Evolutionary conservation across 2,113 vertebrate genomes (phyloP).

Genomic region (Mustelus asterias): DNA sequence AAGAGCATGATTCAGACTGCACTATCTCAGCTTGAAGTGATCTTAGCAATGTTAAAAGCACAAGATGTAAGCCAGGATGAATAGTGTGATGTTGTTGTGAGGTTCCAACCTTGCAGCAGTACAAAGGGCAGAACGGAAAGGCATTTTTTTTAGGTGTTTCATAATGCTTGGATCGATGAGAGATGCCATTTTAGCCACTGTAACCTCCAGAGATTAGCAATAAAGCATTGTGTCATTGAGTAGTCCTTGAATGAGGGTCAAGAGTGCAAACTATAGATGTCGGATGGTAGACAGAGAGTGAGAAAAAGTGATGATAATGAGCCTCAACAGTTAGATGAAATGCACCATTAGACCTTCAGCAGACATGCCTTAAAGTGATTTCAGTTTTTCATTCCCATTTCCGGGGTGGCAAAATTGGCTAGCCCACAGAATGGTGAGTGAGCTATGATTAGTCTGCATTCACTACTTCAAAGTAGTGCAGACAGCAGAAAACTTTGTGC

Average conservation of each 20-base stretch:
- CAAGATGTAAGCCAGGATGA: not conserved
- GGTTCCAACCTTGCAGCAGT: not conserved
- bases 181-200: not conserved
- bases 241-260: conserved; percentile 17
- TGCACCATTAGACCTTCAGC: not conserved
- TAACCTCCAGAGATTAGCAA: not conserved
- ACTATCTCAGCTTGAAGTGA: not conserved
- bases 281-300: not conserved
- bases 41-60: not conserved
- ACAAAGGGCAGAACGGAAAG: not conserved
- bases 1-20: not conserved
- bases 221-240: conserved; percentile 18
- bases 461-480: not conserved
- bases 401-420: not conserved
- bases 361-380: not conserved
- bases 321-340: not conserved
- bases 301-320: not conserved
- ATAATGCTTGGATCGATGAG: not conserved
- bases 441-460: not conserved
- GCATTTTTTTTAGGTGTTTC: conserved; percentile 2
- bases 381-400: not conserved
- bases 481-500: not conserved
- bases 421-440: not conserved
- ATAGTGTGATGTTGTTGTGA: not conserved
- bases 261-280: conserved; percentile 13